Evolutionary conservation across 2,113 vertebrate genomes (phyloP), one percentile per base, ranked within the genome.

Genomic region (Pterocles burchelli): DNA sequence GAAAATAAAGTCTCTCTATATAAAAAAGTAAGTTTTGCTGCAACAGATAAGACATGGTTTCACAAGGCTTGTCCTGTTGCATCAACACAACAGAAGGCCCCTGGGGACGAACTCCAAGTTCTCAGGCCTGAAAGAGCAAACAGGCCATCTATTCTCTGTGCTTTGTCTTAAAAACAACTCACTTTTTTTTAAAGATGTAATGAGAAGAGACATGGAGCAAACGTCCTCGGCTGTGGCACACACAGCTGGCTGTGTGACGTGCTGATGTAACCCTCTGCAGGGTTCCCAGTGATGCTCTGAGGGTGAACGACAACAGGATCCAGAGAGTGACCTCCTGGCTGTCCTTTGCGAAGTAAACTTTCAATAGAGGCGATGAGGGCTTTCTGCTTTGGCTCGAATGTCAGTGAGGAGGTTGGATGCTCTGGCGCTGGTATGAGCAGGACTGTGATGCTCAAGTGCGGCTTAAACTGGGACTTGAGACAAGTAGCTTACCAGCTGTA

Each of bases 91-190:
- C 79, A 89, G n/a, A 63, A 77, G 74, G 83, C 88, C 87, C 90
- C 48, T 62, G 82, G 36, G 78, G 74, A 45, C 0, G 0, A 68
- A 61, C 62, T 95, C 65, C 1, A 8, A 58, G 72, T 81, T 90
- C 90, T 75, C 73, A 38, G 77, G 58, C 52, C 79, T 61, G 49
- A 36, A 90, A 34, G 73, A 86, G 57, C 83, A 74, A 92, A 71
- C 0, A 0, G 29, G 38, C 79, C 45, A 38, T 52, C 70, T 33
- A 54, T 75, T 84, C 25, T 62, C 76, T 78, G 73, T n/a, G 67
- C 46, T 82, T 73, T 76, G 54, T 89, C 76, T 95, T 84, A 78
- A 81, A 93, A 96, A 94, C 75, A 75, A 66, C 79, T 88, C 25
- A 1, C 9, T 89, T 38, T 67, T 75, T 51, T 68, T 41, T 7